Conservation (phyloP, 1,140 invertebrate genomes). For the Bombus waltoni region DNA sequence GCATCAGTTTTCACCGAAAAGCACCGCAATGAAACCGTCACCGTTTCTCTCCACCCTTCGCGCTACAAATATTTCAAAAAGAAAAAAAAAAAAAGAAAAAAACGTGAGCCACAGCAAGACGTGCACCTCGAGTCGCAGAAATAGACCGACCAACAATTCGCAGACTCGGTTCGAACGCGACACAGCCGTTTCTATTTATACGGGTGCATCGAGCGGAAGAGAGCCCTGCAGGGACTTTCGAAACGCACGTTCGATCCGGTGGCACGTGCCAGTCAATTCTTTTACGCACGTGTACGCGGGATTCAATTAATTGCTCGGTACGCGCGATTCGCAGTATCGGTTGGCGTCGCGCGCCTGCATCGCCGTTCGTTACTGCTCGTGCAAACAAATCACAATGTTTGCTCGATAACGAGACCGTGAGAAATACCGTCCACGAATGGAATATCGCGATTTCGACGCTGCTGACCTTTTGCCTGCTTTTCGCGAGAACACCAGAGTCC, state of each 20-base stretch:
- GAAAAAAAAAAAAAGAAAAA: background rate
- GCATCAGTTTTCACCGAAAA: background rate
- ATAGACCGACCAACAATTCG: background rate
- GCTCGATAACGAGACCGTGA: constrained; percentile 55
- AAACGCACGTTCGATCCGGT: background rate
- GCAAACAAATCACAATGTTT: constrained; percentile 41
- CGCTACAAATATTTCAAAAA: background rate
- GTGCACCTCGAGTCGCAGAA: background rate
- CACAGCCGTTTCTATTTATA: constrained; percentile 2
- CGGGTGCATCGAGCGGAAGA: background rate
- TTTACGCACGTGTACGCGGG: constrained; percentile 59
- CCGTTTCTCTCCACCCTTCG: background rate
- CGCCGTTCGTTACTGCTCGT: constrained; percentile 44
- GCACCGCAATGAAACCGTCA: background rate
- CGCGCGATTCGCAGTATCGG: constrained; percentile 42
- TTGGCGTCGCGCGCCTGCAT: background rate
- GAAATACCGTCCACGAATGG: constrained; percentile 11
- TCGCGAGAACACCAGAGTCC: no score
- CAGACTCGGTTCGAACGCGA: background rate
- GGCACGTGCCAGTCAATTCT: constrained; percentile 51
- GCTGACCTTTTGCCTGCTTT: constrained; percentile 8
- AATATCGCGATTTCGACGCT: background rate
- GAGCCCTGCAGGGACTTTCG: constrained; percentile 3
- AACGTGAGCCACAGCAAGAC: background rate
- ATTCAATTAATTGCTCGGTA: constrained; percentile 61